Evolutionary conservation across 2,888 invertebrate species (phyloP).

Genomic region (Cactoblastis cactorum): DNA sequence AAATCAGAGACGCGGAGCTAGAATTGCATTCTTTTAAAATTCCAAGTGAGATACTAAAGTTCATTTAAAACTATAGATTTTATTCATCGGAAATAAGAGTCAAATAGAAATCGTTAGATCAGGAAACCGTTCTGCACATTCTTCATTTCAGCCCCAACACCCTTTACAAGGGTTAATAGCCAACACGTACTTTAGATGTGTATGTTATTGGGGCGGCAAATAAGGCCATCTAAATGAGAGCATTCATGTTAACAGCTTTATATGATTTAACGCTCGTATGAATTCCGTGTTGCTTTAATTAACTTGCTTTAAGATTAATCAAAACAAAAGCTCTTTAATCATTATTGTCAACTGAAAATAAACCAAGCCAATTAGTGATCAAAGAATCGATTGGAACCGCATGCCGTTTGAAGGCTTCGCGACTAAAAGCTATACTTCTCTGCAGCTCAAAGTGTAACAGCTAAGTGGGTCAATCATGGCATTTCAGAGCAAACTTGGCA

Average conservation of each 20-base stretch:
- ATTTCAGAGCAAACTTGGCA: conserved; percentile 53
- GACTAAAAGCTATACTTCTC: neutral
- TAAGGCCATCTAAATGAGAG: conserved; percentile 15
- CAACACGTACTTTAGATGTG: conserved; percentile 30
- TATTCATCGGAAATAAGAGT: too few species aligned
- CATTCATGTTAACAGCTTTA: conserved; percentile 15
- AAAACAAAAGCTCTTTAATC: neutral
- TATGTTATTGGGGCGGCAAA: conserved; percentile 21
- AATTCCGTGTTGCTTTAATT: conserved; percentile 1
- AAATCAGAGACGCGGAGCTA: too few species aligned
- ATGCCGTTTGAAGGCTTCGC: neutral
- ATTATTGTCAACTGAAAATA: neutral
- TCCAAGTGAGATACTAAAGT: too few species aligned
- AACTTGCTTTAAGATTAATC: neutral
- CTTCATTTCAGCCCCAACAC: neutral
- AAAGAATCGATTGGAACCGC: neutral
- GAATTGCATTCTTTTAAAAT: too few species aligned
- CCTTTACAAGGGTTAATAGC: conserved; percentile 39
- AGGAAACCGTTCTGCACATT: neutral
- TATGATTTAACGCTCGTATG: conserved; percentile 8
- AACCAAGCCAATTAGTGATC: neutral
- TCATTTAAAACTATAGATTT: too few species aligned
- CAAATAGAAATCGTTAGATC: neutral
- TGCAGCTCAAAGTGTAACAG: conserved; percentile 6
- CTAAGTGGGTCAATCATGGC: conserved; percentile 52